These are phyloP conservation scores for Callinectes sapidus DNA, from an alignment of 2,888 invertebrate genomes.

Conservation along the genomic window DNA sequence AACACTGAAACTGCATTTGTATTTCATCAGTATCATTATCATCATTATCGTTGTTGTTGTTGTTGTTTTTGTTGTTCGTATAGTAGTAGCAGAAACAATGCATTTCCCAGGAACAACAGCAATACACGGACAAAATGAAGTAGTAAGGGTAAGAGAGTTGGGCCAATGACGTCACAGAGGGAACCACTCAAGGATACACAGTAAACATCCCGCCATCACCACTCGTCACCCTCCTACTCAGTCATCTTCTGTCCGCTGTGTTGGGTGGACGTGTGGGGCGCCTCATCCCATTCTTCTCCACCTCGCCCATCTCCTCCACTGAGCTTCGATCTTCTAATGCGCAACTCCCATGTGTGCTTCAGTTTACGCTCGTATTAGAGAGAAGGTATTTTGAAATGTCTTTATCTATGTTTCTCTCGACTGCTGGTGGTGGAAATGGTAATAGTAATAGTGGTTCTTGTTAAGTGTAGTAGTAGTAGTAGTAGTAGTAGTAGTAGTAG, in stretches of 20 bases:
- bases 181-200: background rate
- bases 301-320: background rate
- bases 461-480: background rate
- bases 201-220: background rate
- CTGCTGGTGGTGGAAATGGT: background rate
- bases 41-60: too few relatives aligned
- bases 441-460: background rate
- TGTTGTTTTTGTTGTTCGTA: too few relatives aligned
- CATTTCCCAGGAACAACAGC: too few relatives aligned
- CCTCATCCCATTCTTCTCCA: background rate
- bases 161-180: background rate
- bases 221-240: background rate
- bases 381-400: background rate
- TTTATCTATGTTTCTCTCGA: background rate
- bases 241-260: background rate
- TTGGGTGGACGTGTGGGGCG: background rate
- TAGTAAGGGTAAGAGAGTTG: background rate
- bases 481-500: constrained; percentile 24
- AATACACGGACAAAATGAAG: background rate
- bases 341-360: background rate
- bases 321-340: background rate
- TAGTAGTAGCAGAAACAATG: too few relatives aligned
- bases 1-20: background rate
- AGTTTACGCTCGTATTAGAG: background rate
- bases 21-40: too few relatives aligned